phyloP scores from a whole-genome alignment of 2,888 invertebrate genomes.

The Salpingus planirostris region DNA sequence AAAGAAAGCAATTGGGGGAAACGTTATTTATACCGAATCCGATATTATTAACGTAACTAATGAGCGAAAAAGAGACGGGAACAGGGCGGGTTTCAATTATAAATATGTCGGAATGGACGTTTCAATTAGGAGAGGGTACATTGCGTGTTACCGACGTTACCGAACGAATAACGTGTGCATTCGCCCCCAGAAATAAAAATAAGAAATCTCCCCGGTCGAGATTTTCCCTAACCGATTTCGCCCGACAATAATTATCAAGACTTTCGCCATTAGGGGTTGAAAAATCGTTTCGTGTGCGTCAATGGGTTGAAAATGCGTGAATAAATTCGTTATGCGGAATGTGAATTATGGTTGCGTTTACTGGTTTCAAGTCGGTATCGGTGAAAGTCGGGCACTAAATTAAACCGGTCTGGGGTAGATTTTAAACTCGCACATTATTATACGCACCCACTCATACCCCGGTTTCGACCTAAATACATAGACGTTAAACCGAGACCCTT shows the following conservation, averaged over 20 bases:
- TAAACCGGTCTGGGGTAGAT: slow-evolving; percentile 23
- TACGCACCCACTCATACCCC: too few relatives aligned
- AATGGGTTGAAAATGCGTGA: slow-evolving; percentile 24
- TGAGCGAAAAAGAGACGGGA: too few relatives aligned
- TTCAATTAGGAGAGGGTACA: slow-evolving; percentile 33
- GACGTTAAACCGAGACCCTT: too few relatives aligned
- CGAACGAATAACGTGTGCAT: slow-evolving; percentile 7
- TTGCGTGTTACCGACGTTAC: slow-evolving; percentile 28
- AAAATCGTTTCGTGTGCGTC: slow-evolving; percentile 14
- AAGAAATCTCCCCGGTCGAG: too few relatives aligned
- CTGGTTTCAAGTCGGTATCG: slow-evolving; percentile 28
- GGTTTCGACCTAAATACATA: too few relatives aligned
- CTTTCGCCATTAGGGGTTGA: slow-evolving; percentile 8
- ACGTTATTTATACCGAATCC: slow-evolving; percentile 29
- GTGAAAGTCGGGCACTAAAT: slow-evolving; percentile 27
- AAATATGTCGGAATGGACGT: slow-evolving; percentile 36
- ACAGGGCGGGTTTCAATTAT: slow-evolving; percentile 37
- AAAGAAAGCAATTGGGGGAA: slow-evolving; percentile 24
- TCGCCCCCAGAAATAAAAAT: slow-evolving; percentile 4
- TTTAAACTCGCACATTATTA: slow-evolving; percentile 24
- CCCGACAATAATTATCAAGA: too few relatives aligned
- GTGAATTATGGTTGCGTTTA: slow-evolving; percentile 28
- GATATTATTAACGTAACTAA: too few relatives aligned
- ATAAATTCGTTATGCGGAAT: slow-evolving; percentile 26
- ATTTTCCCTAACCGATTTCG: too few relatives aligned